Base-by-base conservation (phyloP, 2,113 vertebrate species). In the Perca schrenkii region DNA sequence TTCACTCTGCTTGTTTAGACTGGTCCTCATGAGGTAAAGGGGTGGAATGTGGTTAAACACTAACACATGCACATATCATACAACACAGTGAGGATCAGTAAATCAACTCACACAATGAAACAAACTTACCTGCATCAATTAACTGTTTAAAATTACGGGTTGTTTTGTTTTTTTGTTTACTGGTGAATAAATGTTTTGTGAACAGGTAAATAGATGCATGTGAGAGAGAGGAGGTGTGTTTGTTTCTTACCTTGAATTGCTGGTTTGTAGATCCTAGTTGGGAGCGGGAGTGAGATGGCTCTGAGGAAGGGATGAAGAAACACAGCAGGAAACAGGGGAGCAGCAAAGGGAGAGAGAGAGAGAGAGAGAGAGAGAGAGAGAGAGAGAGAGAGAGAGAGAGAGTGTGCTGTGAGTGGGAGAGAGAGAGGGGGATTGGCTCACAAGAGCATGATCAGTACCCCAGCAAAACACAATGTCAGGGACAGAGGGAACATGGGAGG, bases 231-330 rank as follows among this genome's bases (percentile, higher is more conserved):
- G 14, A 71, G 53, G 31, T 69, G 8, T 21, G 53, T 74, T 75
- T 78, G 73, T 62, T 71, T 73, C 91, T 90, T 93, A 94, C 93
- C 93, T 88, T 86, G 53, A 58, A 47, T 46, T 80, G 79, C 66
- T 61, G 77, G 21, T 82, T 21, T 68, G 70, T 13, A 63, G 68
- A 64, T 71, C 57, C 58, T 22, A 4, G 31, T 28, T 61, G 34
- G 4, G 46, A 84, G 43, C 52, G 8, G 61, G 69, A 54, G 25
- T 54, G 53, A 34, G 57, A 53, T 34, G 53, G 3, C 25, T 73
- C 69, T 67, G 46, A 63, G 46, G 62, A 31, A 28, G 21, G 31
- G 69, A 74, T 80, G 28, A 85, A 52, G 40, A 63, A 49, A 50
- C 14, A 36, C 61, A 71, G 69, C 54, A 81, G 79, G 73, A 77